phyloP scores from a whole-genome alignment of 2,888 invertebrate genomes.

The Chesias legatella region DNA sequence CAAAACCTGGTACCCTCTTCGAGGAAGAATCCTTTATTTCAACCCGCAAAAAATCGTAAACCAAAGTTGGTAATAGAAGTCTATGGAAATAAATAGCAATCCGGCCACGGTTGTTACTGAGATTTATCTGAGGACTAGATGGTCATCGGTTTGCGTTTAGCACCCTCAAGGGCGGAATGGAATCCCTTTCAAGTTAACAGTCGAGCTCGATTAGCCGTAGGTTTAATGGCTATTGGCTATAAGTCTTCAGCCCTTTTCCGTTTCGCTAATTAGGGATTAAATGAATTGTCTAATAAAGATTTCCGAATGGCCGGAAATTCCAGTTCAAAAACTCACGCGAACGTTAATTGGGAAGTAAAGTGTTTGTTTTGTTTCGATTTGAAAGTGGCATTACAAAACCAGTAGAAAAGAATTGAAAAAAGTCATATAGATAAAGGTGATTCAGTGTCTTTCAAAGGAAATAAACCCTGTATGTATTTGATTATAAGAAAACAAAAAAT shows the following conservation, averaged over 20 bases:
- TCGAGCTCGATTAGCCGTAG: constrained; percentile 43
- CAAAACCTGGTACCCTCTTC: no score
- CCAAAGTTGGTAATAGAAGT: constrained; percentile 1
- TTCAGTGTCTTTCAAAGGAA: no score
- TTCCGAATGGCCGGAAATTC: constrained; percentile 8
- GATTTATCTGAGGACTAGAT: constrained; percentile 61
- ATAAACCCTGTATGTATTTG: no score
- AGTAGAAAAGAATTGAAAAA: no score
- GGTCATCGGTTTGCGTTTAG: constrained; percentile 62
- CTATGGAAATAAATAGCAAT: constrained; percentile 21
- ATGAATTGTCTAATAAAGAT: constrained; percentile 25
- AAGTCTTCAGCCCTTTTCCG: constrained; percentile 33
- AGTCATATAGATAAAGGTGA: no score
- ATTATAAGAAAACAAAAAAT: no score
- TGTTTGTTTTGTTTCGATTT: no score
- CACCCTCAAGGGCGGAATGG: constrained; percentile 50
- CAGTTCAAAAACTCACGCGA: no score
- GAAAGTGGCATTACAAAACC: no score
- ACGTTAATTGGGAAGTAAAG: no score
- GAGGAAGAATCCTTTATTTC: no score
- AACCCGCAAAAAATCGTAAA: no score
- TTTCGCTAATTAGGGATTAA: constrained; percentile 32
- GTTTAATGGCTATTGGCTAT: constrained; percentile 39
- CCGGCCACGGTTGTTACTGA: constrained; percentile 53
- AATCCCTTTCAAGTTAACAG: constrained; percentile 41